These are phyloP conservation scores for Uloborus plumipes DNA, from an alignment of 2,888 invertebrate genomes.

Conservation along the genomic window DNA sequence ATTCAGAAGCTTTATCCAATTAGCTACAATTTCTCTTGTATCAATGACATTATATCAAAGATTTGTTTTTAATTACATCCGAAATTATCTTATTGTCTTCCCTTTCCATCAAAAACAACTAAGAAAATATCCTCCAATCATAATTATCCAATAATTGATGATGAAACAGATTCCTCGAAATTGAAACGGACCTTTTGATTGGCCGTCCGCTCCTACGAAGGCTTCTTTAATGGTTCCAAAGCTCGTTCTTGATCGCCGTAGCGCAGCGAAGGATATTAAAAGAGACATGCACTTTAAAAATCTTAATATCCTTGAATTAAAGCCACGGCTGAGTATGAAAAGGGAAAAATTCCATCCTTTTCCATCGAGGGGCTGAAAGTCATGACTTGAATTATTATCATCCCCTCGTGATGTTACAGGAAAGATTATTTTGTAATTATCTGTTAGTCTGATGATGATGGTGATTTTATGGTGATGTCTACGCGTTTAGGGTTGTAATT, in stretches of 20 bases:
- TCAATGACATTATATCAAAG: too few species aligned
- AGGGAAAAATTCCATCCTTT: not conserved
- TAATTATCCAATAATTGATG: too few species aligned
- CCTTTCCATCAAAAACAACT: too few species aligned
- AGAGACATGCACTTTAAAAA: constrained; percentile 16
- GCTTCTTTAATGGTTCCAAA: constrained; percentile 25
- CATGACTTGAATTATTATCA: constrained; percentile 21
- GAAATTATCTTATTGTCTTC: too few species aligned
- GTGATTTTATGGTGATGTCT: constrained; percentile 47
- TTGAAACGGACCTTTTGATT: too few species aligned
- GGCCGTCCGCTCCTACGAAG: not conserved
- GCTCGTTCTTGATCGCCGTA: constrained; percentile 20
- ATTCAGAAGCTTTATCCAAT: too few species aligned
- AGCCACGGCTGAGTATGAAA: constrained; percentile 5
- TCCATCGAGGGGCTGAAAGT: constrained; percentile 2
- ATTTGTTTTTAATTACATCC: too few species aligned
- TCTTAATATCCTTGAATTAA: constrained; percentile 41
- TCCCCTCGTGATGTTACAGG: constrained; percentile 16
- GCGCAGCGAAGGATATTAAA: constrained; percentile 25
- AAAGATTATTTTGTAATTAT: constrained; percentile 54
- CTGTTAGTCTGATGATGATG: constrained; percentile 41
- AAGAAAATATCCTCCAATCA: too few species aligned
- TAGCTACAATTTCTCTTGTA: too few species aligned
- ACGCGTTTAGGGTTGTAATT: constrained; percentile 16
- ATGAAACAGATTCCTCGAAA: too few species aligned